Percentiles rank a stretch among this genome's conserved stretches.
phyloP scores from a whole-genome alignment of 92 coral and sea anemone species.

The Anthopleura xanthogrammica region DNA sequence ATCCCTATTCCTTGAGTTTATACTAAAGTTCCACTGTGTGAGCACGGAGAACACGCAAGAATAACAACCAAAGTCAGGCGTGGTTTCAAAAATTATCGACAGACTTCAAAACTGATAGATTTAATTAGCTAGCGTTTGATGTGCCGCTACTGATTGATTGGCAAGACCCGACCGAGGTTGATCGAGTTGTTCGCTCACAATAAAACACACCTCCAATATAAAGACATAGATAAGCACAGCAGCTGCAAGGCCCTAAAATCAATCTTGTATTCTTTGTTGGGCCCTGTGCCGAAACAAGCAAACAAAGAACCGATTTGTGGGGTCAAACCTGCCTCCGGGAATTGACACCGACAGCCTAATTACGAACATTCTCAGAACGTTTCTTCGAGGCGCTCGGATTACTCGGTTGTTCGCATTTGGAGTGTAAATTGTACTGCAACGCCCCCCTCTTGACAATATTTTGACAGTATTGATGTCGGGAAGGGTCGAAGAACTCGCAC shows the following conservation, averaged over 20 bases:
- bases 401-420: constrained; percentile 81
- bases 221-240: constrained; percentile 58
- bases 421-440: constrained; percentile 95
- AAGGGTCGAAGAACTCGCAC: constrained; percentile 14
- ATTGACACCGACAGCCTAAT: constrained; percentile 67
- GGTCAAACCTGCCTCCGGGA: constrained; percentile 75
- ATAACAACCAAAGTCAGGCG: constrained; percentile 80
- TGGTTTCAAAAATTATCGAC: constrained; percentile 95
- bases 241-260: constrained; percentile 53
- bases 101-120: constrained; percentile 94
- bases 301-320: constrained; percentile 60
- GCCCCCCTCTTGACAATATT: constrained; percentile 83
- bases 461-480: constrained; percentile 72
- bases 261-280: constrained; percentile 56
- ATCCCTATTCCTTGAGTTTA: not conserved
- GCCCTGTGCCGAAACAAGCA: constrained; percentile 41
- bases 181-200: constrained; percentile 61
- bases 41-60: constrained; percentile 49
- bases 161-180: constrained; percentile 43
- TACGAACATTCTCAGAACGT: constrained; percentile 68
- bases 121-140: constrained; percentile 93
- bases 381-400: constrained; percentile 64
- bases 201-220: constrained; percentile 70
- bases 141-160: constrained; percentile 84
- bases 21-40: constrained; percentile 6